A percentile compares a stretch with the other conserved stretches of the same genome.
Evolutionary conservation across 2,113 vertebrate species (phyloP).

Genomic region (Onychostoma macrolepis): DNA sequence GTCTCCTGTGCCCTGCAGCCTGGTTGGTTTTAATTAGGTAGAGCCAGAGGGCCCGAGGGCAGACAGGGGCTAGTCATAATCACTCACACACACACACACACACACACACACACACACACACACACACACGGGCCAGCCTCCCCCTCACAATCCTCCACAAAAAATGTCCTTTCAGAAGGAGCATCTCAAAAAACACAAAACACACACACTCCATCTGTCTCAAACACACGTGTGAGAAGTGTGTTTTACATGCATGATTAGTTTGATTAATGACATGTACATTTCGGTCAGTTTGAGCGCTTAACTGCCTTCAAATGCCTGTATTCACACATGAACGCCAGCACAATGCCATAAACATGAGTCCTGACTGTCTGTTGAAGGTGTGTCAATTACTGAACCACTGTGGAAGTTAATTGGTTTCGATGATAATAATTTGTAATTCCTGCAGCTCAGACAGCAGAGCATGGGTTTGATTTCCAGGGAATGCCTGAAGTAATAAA

Average conservation of each 20-base stretch:
- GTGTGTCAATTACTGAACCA: not conserved
- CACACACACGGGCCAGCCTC: constrained; percentile 71
- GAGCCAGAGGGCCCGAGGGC: constrained; percentile 80
- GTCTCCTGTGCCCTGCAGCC: constrained; percentile 84
- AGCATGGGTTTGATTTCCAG: not conserved
- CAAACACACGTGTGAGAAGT: constrained; percentile 27
- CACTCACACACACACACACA: constrained; percentile 56
- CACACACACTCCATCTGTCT: constrained; percentile 37
- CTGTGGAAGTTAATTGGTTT: not conserved
- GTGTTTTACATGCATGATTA: constrained; percentile 26
- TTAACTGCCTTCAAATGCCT: not conserved
- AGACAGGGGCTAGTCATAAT: constrained; percentile 67
- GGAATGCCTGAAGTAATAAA: not conserved
- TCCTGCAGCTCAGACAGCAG: not conserved
- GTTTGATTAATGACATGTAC: constrained; percentile 13
- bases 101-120: constrained; percentile 54
- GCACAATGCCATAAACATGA: not conserved
- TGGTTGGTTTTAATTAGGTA: constrained; percentile 86
- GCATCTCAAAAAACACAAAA: constrained; percentile 42
- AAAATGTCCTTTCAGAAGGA: constrained; percentile 70
- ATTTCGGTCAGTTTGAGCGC: not conserved
- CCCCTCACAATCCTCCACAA: constrained; percentile 78
- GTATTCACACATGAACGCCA: not conserved
- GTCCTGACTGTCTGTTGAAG: not conserved
- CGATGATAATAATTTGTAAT: not conserved